Conservation (phyloP, 1,140 invertebrate genomes). For the Nebria ingens region DNA sequence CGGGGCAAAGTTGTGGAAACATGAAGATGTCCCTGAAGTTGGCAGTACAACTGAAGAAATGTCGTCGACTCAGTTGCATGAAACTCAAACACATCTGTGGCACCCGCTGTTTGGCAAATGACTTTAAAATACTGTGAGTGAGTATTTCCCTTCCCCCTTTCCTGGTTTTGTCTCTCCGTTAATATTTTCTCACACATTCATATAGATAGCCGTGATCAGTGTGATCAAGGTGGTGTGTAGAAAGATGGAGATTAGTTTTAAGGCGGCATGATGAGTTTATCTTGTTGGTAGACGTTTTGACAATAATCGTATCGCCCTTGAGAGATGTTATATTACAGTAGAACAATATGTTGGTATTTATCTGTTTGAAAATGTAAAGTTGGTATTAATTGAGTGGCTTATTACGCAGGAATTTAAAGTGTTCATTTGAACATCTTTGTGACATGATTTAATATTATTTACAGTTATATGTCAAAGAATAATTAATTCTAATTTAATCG, state of each 20-base stretch:
- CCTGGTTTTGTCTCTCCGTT: neutral
- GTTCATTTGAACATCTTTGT: too few species aligned
- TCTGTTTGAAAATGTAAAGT: too few species aligned
- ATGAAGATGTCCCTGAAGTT: constrained; percentile 41
- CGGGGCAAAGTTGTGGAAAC: constrained; percentile 24
- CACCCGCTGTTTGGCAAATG: constrained; percentile 61
- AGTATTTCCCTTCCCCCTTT: neutral
- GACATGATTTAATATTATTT: too few species aligned
- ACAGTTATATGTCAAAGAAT: too few species aligned
- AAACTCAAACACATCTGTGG: constrained; percentile 50
- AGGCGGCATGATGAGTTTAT: too few species aligned
- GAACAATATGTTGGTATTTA: too few species aligned
- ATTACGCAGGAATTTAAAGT: too few species aligned
- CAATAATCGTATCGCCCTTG: neutral
- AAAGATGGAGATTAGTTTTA: too few species aligned
- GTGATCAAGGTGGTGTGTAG: too few species aligned
- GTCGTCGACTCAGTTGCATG: constrained; percentile 23
- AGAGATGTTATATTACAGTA: too few species aligned
- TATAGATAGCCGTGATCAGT: neutral
- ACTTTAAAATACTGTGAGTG: constrained; percentile 25
- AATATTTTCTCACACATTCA: neutral
- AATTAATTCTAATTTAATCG: too few species aligned
- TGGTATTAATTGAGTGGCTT: too few species aligned
- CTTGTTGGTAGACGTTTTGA: neutral
- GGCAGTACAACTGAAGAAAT: constrained; percentile 44